A percentile compares a stretch with the other conserved stretches of the same genome.
phyloP scores from a whole-genome alignment of 1,140 invertebrate species.

The Gonatopus flavifemur region DNA sequence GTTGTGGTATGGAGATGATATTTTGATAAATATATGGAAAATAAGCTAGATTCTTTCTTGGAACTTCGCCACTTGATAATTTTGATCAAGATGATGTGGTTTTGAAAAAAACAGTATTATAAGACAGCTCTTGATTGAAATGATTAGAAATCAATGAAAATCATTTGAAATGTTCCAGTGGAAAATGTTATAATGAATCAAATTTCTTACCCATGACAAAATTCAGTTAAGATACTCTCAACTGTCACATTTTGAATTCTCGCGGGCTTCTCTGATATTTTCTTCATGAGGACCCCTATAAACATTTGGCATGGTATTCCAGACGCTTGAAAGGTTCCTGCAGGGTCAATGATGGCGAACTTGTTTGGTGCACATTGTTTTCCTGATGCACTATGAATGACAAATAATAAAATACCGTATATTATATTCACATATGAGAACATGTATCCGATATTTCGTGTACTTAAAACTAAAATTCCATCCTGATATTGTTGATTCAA shows the following conservation, averaged over 20 bases:
- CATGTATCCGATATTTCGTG: too few species aligned
- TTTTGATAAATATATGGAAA: too few species aligned
- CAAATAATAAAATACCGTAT: conserved; percentile 7
- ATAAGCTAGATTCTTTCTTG: too few species aligned
- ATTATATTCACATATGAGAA: too few species aligned
- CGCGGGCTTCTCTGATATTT: conserved; percentile 26
- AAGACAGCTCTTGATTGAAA: neutral
- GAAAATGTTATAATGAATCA: too few species aligned
- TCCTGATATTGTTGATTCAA: neutral
- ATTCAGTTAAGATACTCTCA: conserved; percentile 12
- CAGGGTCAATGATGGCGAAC: conserved; percentile 25
- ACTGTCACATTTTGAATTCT: conserved; percentile 17
- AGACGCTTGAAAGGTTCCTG: conserved; percentile 33
- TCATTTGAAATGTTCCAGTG: too few species aligned
- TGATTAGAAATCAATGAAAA: neutral
- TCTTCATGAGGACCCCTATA: conserved; percentile 29
- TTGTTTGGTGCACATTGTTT: conserved; percentile 6
- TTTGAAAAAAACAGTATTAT: conserved; percentile 1
- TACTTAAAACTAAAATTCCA: neutral
- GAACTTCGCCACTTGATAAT: too few species aligned
- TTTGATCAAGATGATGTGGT: neutral
- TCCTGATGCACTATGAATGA: conserved; percentile 1
- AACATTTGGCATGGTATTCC: conserved; percentile 41
- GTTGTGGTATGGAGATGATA: too few species aligned
- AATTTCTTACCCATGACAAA: conserved; percentile 34